Base-by-base conservation (phyloP, 2,797 vertebrate species). In the Zonotrichia albicollis region DNA sequence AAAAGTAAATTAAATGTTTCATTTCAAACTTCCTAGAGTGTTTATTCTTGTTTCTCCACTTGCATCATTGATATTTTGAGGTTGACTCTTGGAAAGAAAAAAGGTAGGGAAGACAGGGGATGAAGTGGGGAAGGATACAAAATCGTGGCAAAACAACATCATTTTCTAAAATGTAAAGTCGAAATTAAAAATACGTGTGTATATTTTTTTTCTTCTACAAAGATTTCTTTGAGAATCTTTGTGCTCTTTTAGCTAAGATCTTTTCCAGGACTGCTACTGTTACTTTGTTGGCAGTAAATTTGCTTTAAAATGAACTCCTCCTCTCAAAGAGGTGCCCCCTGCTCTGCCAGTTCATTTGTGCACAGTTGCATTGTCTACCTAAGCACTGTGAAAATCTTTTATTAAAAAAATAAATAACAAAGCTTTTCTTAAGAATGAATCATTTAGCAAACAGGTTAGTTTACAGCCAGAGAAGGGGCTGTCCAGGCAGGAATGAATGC, bases 31-130 rank as follows among this genome's bases (percentile, higher is more conserved):
- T 20, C 26, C 26, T 64, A 11, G 11, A 53, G 19, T 67, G 64
- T 73, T 58, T 89, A 9, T 57, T 87, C 21, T 54, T 68, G 11
- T 54, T 55, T 80, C 46, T 89, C 8, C 1, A 3, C 10, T 74
- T 91, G 5, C 3, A 38, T 65, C 2, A 0, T 61, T 85, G 19
- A 0, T 80, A 6, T 80, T 83, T 76, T 53, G 25, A 13, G 10
- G 5, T 48, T 89, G 40, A 60, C 22, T 75, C 10, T 46, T 40
- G 19, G 9, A 40, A 65, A n/a, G 8, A 15, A 45, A 38, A 83
- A 65, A 3, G 1, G 5, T 29, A 14, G 3, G 3, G 16, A 8
- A 16, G 5, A 7, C 5, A 21, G 6, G 2, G 11, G 21, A 38
- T 67, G 21, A 73, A 83, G 19, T 9, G 3, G 4, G 7, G 6